phyloP scores from a whole-genome alignment of 1,140 invertebrate species.

The Penaeus chinensis region DNA sequence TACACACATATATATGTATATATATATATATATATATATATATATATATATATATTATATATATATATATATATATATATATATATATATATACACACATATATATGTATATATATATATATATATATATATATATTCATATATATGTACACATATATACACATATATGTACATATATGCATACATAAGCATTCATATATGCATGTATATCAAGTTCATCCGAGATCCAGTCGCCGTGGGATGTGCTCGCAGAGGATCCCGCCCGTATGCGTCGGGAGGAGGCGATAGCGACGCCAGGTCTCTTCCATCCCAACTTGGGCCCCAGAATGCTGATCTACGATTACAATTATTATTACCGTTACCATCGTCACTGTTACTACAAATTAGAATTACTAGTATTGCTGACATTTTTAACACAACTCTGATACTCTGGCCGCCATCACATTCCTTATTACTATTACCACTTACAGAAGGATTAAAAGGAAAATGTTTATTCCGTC shows the following conservation, averaged over 20 bases:
- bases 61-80: background rate
- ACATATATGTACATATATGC: background rate
- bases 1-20: background rate
- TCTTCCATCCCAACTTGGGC: background rate
- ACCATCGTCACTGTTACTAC: too few species aligned
- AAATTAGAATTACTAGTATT: background rate
- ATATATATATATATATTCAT: background rate
- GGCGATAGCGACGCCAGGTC: background rate
- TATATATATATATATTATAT: constrained; percentile 18
- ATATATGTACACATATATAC: constrained; percentile 2
- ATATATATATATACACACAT: background rate
- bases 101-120: background rate
- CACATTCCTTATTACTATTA: too few species aligned
- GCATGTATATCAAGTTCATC: background rate
- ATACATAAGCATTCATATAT: background rate
- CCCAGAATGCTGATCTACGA: background rate
- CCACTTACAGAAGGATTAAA: too few species aligned
- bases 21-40: background rate
- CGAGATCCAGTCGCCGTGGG: background rate
- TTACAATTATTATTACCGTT: background rate
- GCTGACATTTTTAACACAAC: background rate
- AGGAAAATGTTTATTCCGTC: too few species aligned
- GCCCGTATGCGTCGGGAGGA: background rate
- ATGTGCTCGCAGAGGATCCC: background rate
- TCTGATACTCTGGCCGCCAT: too few species aligned